Base-by-base conservation (phyloP, 2,113 vertebrate genomes). In the Regulus satrapa region DNA sequence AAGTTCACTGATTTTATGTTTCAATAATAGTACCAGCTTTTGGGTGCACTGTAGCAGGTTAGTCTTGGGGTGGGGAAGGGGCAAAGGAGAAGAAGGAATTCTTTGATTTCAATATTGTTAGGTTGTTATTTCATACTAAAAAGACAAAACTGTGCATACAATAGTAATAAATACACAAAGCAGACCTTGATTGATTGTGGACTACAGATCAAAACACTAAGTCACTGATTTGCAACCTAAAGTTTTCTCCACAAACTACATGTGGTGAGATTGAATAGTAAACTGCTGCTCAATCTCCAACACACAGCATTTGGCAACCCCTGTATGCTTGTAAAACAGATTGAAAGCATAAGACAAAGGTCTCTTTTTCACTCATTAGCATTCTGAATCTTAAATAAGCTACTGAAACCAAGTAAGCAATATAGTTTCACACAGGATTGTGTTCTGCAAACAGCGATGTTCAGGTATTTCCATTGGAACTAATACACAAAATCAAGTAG, bases 251-350 rank as follows among this genome's bases (percentile, higher is more conserved):
- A 32, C 32, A 12, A 45, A 40, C 31, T 63, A n/a, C 18, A 49
- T 0, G 0, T 9, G 21, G 12, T 28, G 24, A 77, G 61, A 61
- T 0, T 21, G n/a, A 78, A 75, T 6, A 75, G 31, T 41, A 69
- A 16, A 77, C 88, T 55, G 41, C 36, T 75, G 18, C n/a, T 61
- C 64, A 17, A 1, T 48, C 81, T 84, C 81, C 24, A 40, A 58
- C 10, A 66, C 8, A 21, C 4, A 74, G 49, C 66, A 75, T 82
- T 85, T 85, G 51, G n/a, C 45, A 85, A 74, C 6, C 17, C 9
- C 38, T 83, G 6, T 32, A 20, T 31, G 31, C 38, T 64, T 58
- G 62, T 40, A 82, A 71, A 86, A 82, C 14, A 69, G 51, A 29
- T 24, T 86, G 63, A 45, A 91, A 86, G 43, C 41, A 34, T 25